Evolutionary conservation across 2,797 vertebrate species (phyloP).

Genomic region (Uromys caudimaculatus): DNA sequence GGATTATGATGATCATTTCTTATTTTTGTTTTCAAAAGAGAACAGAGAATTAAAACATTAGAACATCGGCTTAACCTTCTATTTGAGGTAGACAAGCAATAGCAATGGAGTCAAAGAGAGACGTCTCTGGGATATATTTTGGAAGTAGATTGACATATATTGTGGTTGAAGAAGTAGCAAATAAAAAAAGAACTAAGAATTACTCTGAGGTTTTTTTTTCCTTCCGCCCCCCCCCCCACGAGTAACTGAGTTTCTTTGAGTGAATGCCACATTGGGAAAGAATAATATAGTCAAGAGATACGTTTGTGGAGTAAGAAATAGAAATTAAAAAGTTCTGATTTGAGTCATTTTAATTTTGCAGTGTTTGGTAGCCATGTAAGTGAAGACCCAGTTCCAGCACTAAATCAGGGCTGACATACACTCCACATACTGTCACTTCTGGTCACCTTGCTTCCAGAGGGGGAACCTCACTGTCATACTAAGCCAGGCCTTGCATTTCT

Average conservation of each 20-base stretch:
- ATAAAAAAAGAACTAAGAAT: conserved; percentile 17
- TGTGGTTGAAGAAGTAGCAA: conserved; percentile 20
- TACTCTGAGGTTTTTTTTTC: conserved; percentile 16
- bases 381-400: neutral
- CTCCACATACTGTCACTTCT: neutral
- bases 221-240: neutral
- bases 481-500: neutral
- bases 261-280: neutral
- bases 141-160: neutral
- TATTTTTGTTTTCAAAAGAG: conserved; percentile 51
- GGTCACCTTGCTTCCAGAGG: neutral
- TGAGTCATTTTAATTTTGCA: neutral
- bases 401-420: too few species aligned
- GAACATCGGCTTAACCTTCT: conserved; percentile 10
- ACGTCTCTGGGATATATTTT: conserved; percentile 23
- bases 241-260: conserved; percentile 5
- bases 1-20: neutral
- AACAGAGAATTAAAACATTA: conserved; percentile 43
- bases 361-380: neutral
- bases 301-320: neutral
- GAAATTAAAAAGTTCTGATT: neutral
- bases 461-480: neutral
- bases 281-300: neutral
- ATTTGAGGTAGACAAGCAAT: neutral
- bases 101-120: neutral